These are phyloP conservation scores for Melipona bicolor DNA, from an alignment of 2,888 invertebrate genomes.

Conservation along the genomic window DNA sequence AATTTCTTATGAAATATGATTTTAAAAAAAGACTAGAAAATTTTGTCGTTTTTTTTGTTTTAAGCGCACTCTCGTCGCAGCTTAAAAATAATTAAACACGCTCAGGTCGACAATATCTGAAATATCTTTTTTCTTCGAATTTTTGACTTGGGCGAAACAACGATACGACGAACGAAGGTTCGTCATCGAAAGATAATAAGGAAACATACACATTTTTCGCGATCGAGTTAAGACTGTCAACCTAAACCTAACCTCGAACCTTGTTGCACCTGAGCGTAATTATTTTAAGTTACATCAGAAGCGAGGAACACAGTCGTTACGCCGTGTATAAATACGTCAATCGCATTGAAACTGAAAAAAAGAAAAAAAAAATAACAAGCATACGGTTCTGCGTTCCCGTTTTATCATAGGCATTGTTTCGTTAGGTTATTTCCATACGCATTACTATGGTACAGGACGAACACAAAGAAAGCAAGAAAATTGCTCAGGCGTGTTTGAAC, in stretches of 20 bases:
- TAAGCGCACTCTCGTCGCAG: no score
- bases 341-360: neutral
- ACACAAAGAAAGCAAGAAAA: slow-evolving; percentile 1
- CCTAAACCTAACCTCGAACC: no score
- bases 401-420: neutral
- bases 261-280: slow-evolving; percentile 36
- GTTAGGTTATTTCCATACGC: neutral
- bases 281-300: slow-evolving; percentile 36
- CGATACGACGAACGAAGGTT: slow-evolving; percentile 22
- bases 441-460: neutral
- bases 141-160: neutral
- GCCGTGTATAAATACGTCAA: slow-evolving; percentile 25
- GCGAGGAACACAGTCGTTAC: neutral
- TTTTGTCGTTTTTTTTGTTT: no score
- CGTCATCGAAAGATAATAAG: slow-evolving; percentile 47
- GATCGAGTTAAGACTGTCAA: neutral
- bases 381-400: neutral
- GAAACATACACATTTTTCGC: slow-evolving; percentile 6
- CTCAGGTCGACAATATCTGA: neutral
- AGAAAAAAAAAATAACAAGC: neutral
- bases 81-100: neutral
- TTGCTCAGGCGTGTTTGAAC: neutral
- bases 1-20: no score
- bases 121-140: no score
- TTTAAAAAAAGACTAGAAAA: no score